Evolutionary conservation across 2,888 invertebrate genomes (phyloP), one percentile per base, ranked within the genome.

Genomic region (Hybos culiciformis): DNA sequence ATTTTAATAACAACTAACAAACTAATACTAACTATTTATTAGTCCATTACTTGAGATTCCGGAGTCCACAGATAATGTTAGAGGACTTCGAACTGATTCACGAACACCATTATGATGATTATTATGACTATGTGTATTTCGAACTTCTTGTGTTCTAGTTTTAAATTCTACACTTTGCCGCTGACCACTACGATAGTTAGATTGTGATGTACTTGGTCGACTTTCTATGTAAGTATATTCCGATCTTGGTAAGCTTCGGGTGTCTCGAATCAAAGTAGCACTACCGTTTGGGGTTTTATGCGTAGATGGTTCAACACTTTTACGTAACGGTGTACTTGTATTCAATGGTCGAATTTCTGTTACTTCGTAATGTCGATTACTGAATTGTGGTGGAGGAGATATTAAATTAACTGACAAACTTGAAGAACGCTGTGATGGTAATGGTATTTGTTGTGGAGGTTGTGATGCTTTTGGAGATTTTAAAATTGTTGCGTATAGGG

Each of bases 11-110:
- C n/a, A n/a, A n/a, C n/a, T n/a, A n/a, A 26, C 4, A 12, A 26
- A 26, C 9, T 26, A 26, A 15, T 24, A 53, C 53, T 49, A 51
- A 55, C 55, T 49, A 49, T 54, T 55, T 46, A 53, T 43, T 43
- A 52, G 44, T 39, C 54, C 51, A 53, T 51, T 55, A 45, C 54
- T 55, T 58, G 85, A 85, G 57, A 88, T 88, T 56, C 88, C 88
- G 56, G 86, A 87, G 74, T 88, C 88, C 81, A 87, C 84, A 67
- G 87, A 88, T 63, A 85, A 82, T 58, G 83, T 83, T 67, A 84
- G 77, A 71, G 73, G 52, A 71, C 72, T 54, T 69, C 73, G 51
- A 19, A 52, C 53, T 38, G 50, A 53, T 47, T 54, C 51, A 18
- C 52, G 42, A 8, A 7, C 7, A 6, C 42, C 46, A 41, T 47